A percentile compares a stretch with the other conserved stretches of the same genome.
Conservation (phyloP, 1,140 invertebrate genomes). For the Platyscapa corneri region DNA sequence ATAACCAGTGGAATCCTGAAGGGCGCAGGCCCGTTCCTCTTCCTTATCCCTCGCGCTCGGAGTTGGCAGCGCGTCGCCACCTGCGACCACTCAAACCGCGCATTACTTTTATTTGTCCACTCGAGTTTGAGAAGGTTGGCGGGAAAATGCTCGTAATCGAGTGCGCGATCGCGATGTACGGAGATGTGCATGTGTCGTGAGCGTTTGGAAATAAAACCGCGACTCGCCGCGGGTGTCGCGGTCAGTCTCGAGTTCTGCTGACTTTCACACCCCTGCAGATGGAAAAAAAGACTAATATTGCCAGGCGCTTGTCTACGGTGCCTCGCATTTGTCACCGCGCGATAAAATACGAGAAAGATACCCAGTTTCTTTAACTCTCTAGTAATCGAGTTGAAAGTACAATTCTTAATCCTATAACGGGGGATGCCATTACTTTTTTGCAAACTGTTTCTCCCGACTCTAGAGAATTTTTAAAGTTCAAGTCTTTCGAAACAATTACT, state of each 20-base stretch:
- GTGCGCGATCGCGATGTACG: conserved; percentile 23
- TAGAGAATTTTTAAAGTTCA: not conserved
- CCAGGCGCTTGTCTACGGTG: not conserved
- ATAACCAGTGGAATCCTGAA: conserved; percentile 8
- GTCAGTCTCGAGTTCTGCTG: not conserved
- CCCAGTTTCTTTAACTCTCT: not conserved
- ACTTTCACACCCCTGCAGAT: not conserved
- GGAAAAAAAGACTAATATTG: not conserved
- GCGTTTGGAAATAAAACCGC: not conserved
- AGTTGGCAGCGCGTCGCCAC: too few species aligned
- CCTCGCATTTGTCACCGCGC: not conserved
- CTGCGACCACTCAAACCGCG: not conserved
- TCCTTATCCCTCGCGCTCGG: conserved; percentile 52
- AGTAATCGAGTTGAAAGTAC: not conserved
- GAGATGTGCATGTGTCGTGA: too few species aligned
- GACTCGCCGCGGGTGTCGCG: too few species aligned
- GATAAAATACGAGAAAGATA: not conserved
- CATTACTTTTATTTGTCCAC: conserved; percentile 59
- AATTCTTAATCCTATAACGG: not conserved
- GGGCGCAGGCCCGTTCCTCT: conserved; percentile 61
- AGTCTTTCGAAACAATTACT: not conserved
- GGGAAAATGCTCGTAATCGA: conserved; percentile 60
- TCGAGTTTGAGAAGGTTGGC: conserved; percentile 58
- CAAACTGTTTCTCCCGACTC: not conserved
- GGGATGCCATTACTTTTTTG: not conserved